Evolutionary conservation across 2,113 vertebrate species (phyloP), one percentile per base, ranked within the genome.

Genomic region (Sardina pilchardus): DNA sequence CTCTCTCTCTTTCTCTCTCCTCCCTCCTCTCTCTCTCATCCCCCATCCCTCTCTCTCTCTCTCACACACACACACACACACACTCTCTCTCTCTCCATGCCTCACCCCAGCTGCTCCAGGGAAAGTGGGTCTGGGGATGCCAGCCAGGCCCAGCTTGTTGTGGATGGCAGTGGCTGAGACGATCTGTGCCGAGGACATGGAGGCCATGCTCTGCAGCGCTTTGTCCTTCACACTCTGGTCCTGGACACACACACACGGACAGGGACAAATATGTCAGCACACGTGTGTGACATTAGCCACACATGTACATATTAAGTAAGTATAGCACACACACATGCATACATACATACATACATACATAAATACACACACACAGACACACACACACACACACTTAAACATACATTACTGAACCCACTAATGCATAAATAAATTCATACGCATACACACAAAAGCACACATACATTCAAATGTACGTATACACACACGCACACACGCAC

Each of bases 151-250:
- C 92, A 99, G 96, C 91, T 99, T 99, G 96, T 96, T 99, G 96
- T 99, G 98, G 90, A 99, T 98, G 92, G 97, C 97, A 9, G 98
- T 98, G 91, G 98, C 98, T 0, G 98, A 99, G 91, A 99, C 98
- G 83, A 99, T 99, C 95, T 99, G 98, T 87, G 98, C 98, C 21
- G 98, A 99, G 80, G 98, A 99, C 98, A 99, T 99, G 93, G 97
- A 97, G 36, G 98, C 98, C 96, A 99, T 99, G 95, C 98, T 98
- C 93, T 99, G 98, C 90, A 99, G 95, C 86, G 97, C 97, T 92
- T 99, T 99, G 90, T 99, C 98, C 96, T 99, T 99, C 86, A 97
- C 96, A 81, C 94, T 98, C 94, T 99, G 98, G 96, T 99, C 98
- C 98, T 99, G 95, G 89, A 95, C 91, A 81, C 91, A 95, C 94